phyloP scores from a whole-genome alignment of 2,797 vertebrate genomes.

The Coregonus sp. region DNA sequence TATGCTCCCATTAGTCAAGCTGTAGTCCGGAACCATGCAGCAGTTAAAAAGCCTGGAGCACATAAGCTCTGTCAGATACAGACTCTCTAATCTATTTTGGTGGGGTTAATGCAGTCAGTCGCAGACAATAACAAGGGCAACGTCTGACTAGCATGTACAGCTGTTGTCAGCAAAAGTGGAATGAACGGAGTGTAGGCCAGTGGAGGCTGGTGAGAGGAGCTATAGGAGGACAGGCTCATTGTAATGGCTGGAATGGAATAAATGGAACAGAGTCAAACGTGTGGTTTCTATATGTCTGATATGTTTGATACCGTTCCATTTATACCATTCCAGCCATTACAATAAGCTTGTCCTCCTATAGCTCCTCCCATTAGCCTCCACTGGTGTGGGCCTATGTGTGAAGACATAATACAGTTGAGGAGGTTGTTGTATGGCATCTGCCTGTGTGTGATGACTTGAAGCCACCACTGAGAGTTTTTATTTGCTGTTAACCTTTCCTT shows the following conservation, averaged over 20 bases:
- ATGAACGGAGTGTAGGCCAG: background rate
- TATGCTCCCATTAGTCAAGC: conserved; percentile 71
- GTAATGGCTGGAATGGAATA: too few species aligned
- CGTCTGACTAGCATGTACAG: conserved; percentile 9
- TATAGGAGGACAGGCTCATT: too few species aligned
- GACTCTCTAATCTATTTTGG: conserved; percentile 68
- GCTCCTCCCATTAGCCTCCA: too few species aligned
- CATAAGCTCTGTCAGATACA: conserved; percentile 42
- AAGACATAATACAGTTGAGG: background rate
- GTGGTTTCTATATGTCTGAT: too few species aligned
- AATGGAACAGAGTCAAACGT: too few species aligned
- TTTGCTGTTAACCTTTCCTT: background rate
- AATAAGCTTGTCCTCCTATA: too few species aligned
- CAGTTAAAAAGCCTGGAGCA: background rate
- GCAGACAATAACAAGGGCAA: conserved; percentile 14
- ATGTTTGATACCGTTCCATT: too few species aligned
- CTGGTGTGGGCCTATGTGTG: background rate
- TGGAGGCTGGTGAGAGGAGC: too few species aligned
- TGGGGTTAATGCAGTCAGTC: conserved; percentile 54
- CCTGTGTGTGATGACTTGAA: background rate
- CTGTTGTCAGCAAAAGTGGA: conserved; percentile 5
- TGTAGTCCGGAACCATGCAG: conserved; percentile 55
- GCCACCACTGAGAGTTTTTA: background rate
- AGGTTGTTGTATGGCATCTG: background rate
- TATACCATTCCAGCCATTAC: too few species aligned